Conservation (phyloP, 2,888 invertebrate genomes). For the Tubulanus polymorphus region DNA sequence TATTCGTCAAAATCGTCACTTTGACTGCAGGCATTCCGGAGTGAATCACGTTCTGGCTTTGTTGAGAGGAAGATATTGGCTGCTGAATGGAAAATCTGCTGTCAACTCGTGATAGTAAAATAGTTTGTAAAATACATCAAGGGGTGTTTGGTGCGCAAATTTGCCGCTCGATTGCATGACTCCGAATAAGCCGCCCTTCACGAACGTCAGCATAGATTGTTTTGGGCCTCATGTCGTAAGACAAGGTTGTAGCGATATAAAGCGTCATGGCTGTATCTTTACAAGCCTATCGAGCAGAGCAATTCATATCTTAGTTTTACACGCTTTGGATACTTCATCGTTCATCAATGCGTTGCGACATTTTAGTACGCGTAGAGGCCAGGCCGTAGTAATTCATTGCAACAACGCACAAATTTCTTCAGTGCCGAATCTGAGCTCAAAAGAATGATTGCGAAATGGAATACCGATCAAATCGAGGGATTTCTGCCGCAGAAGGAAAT, state of each 20-base stretch:
- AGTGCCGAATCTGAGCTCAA: slow-evolving; percentile 25
- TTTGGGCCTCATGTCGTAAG: slow-evolving; percentile 29
- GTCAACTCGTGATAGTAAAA: too few species aligned
- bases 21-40: too few species aligned
- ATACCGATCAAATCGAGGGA: neutral
- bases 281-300: slow-evolving; percentile 27
- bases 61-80: neutral
- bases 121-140: too few species aligned
- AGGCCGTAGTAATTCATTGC: slow-evolving; percentile 17
- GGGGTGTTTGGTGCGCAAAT: too few species aligned
- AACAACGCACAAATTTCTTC: slow-evolving; percentile 29
- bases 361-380: slow-evolving; percentile 24
- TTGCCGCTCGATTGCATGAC: slow-evolving; percentile 23
- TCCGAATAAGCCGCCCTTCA: slow-evolving; percentile 25
- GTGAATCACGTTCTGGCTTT: neutral
- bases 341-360: slow-evolving; percentile 26
- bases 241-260: slow-evolving; percentile 25
- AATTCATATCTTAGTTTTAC: slow-evolving; percentile 25
- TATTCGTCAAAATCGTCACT: too few species aligned
- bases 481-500: too few species aligned
- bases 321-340: slow-evolving; percentile 25
- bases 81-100: neutral
- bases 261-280: slow-evolving; percentile 26
- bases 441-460: slow-evolving; percentile 2
- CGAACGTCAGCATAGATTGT: slow-evolving; percentile 25